Conservation (phyloP, 2,888 invertebrate genomes). For the Ametastegia equiseti region DNA sequence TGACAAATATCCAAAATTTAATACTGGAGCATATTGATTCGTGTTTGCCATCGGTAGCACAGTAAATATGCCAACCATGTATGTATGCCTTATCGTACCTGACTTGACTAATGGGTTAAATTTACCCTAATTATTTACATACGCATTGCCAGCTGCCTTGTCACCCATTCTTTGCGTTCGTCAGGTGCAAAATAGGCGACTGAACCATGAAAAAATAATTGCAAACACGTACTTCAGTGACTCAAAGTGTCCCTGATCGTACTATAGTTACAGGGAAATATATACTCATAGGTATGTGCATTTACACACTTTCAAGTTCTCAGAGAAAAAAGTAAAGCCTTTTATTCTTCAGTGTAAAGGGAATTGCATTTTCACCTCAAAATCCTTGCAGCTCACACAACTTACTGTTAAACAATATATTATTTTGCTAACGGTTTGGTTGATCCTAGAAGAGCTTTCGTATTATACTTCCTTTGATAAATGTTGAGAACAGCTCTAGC, state of each 20-base stretch:
- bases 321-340: neutral
- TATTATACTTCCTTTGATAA: too few species aligned
- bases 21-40: slow-evolving; percentile 26
- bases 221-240: neutral
- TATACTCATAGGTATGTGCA: neutral
- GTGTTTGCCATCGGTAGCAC: slow-evolving; percentile 19
- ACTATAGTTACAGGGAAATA: neutral
- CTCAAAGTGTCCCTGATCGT: too few species aligned
- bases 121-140: slow-evolving; percentile 42
- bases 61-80: neutral
- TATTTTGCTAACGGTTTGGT: too few species aligned
- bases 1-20: slow-evolving; percentile 34
- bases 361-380: slow-evolving; percentile 6
- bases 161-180: neutral
- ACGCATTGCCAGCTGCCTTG: slow-evolving; percentile 8
- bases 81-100: neutral
- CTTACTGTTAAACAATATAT: neutral
- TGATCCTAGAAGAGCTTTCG: too few species aligned
- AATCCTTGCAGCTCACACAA: neutral
- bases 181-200: neutral
- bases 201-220: neutral
- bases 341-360: neutral
- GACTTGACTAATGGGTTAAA: slow-evolving; percentile 29
- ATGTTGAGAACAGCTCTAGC: too few species aligned
- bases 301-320: neutral